phyloP scores from a whole-genome alignment of 2,113 vertebrate species.

The Tachycineta bicolor region DNA sequence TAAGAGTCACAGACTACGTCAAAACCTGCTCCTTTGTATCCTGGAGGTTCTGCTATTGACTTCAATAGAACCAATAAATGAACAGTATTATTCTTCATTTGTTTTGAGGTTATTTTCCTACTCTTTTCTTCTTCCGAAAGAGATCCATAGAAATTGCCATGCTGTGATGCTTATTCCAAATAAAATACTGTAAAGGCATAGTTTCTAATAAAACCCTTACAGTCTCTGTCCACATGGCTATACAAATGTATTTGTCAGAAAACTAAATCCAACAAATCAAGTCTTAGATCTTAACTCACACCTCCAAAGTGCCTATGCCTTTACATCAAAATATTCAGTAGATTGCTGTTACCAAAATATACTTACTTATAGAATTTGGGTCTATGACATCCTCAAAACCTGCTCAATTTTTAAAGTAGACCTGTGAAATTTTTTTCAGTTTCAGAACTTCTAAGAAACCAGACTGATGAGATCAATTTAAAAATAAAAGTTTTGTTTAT shows the following conservation, averaged over 20 bases:
- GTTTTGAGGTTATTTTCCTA: background rate
- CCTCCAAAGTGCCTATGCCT: background rate
- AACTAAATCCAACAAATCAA: background rate
- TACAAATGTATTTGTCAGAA: background rate
- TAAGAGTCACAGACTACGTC: background rate
- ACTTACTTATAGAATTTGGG: background rate
- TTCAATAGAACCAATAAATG: background rate
- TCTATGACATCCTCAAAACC: background rate
- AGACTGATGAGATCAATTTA: background rate
- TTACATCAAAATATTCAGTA: background rate
- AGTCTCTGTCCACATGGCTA: background rate
- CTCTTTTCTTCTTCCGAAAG: background rate
- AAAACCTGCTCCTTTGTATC: background rate
- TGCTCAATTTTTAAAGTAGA: background rate
- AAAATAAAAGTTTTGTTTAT: background rate
- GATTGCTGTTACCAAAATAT: background rate
- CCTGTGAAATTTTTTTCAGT: background rate
- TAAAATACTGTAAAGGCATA: background rate
- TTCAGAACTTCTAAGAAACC: background rate
- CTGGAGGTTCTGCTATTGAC: background rate
- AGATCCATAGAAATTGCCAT: background rate
- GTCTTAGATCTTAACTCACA: background rate
- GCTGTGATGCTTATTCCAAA: background rate
- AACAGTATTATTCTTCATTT: background rate
- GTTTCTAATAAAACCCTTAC: background rate